Evolutionary conservation across 92 coral and sea anemone genomes (phyloP).

Genomic region (Epizoanthus illoricatus): DNA sequence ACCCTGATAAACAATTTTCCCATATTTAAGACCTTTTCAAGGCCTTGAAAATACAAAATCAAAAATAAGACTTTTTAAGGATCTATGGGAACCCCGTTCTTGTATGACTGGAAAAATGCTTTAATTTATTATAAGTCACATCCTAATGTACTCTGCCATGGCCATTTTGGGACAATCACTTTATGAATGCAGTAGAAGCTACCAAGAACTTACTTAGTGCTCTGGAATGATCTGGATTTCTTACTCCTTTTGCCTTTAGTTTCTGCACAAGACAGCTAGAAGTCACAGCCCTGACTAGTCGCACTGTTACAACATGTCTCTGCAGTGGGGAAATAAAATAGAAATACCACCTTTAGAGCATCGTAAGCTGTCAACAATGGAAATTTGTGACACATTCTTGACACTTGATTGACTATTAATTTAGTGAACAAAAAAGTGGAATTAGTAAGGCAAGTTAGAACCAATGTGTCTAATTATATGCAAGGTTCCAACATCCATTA

Average conservation of each 20-base stretch:
- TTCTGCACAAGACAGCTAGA: slow-evolving; percentile 95
- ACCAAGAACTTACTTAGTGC: slow-evolving; percentile 84
- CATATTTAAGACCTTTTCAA: too few relatives aligned
- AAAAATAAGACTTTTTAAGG: too few relatives aligned
- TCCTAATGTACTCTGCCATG: neutral
- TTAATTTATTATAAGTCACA: neutral
- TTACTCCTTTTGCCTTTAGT: slow-evolving; percentile 75
- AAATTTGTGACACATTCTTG: neutral
- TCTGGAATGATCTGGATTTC: slow-evolving; percentile 98
- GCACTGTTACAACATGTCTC: slow-evolving; percentile 90
- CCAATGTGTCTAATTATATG: too few relatives aligned
- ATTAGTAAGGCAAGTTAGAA: too few relatives aligned
- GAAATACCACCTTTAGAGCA: neutral
- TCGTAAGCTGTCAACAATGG: neutral
- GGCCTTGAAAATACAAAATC: too few relatives aligned
- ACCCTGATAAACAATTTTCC: too few relatives aligned
- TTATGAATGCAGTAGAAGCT: neutral
- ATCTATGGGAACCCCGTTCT: too few relatives aligned
- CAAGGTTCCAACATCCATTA: too few relatives aligned
- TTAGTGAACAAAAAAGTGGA: neutral
- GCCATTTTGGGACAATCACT: neutral
- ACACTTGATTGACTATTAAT: neutral
- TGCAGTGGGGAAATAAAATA: slow-evolving; percentile 27
- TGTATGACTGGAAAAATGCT: too few relatives aligned
- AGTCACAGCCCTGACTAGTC: slow-evolving; percentile 85